Conservation (phyloP, 2,797 vertebrate species). For the Babyrousa celebensis region DNA sequence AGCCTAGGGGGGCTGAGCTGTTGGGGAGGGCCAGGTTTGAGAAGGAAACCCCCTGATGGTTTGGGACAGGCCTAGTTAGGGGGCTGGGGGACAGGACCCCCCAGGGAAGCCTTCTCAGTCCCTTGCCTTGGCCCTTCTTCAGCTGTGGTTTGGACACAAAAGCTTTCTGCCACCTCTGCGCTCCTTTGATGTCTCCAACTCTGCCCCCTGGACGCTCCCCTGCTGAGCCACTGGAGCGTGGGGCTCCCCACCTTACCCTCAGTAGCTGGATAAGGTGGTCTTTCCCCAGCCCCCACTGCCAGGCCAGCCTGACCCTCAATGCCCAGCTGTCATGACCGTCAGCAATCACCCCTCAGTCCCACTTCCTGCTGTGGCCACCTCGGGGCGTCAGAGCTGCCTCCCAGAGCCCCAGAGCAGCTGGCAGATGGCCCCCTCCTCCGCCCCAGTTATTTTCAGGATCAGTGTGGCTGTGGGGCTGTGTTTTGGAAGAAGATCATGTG, state of each 20-base stretch:
- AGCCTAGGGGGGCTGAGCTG: not conserved
- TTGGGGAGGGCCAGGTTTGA: not conserved
- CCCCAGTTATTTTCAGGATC: slow-evolving; percentile 4
- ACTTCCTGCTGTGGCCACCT: not conserved
- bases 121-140: not conserved
- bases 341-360: not conserved
- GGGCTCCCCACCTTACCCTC: not conserved
- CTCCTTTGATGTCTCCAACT: not conserved
- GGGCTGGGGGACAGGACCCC: not conserved
- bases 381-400: not conserved
- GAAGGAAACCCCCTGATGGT: not conserved
- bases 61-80: not conserved
- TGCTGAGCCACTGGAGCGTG: not conserved
- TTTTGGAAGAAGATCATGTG: slow-evolving; percentile 36
- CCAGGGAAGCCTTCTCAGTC: not conserved
- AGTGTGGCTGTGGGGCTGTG: not conserved
- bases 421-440: fast-evolving
- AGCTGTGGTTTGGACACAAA: not conserved
- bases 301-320: not conserved
- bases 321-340: not conserved
- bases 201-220: not conserved
- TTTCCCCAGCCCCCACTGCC: not conserved
- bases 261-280: not conserved
- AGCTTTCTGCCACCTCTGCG: not conserved
- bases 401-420: not conserved